These are phyloP conservation scores for Psilopsiagon aurifrons DNA, from an alignment of 2,113 vertebrate species.

Conservation along the genomic window DNA sequence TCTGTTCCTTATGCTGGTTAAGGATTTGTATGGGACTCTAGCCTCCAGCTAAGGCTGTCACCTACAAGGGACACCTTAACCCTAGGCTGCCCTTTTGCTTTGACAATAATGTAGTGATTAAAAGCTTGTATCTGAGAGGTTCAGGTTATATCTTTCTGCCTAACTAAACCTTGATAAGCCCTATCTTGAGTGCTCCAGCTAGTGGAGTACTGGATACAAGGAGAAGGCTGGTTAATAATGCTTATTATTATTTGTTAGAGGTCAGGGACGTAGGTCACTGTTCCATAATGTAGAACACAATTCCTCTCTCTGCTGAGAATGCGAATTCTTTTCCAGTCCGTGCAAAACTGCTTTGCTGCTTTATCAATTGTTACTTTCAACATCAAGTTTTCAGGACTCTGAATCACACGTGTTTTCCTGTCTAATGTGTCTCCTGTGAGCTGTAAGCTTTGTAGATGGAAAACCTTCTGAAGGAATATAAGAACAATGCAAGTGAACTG, in stretches of 20 bases:
- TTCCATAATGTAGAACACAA: not conserved
- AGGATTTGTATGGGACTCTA: not conserved
- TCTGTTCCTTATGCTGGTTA: not conserved
- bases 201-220: not conserved
- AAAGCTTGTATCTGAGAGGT: not conserved
- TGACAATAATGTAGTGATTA: not conserved
- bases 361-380: not conserved
- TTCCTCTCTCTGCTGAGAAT: not conserved
- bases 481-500: not conserved
- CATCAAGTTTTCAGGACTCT: not conserved
- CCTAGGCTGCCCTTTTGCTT: not conserved
- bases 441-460: not conserved
- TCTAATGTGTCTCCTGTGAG: not conserved
- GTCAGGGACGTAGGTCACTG: fast-evolving
- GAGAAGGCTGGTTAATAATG: not conserved
- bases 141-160: not conserved
- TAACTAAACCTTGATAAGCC: not conserved
- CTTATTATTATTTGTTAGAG: not conserved
- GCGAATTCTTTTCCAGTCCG: not conserved
- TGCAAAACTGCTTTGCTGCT: not conserved
- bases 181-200: not conserved
- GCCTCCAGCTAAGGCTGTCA: not conserved
- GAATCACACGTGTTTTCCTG: not conserved
- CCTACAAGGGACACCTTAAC: not conserved
- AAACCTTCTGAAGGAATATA: not conserved